Evolutionary conservation across 2,113 vertebrate species (phyloP).

Genomic region (Megalops atlanticus): DNA sequence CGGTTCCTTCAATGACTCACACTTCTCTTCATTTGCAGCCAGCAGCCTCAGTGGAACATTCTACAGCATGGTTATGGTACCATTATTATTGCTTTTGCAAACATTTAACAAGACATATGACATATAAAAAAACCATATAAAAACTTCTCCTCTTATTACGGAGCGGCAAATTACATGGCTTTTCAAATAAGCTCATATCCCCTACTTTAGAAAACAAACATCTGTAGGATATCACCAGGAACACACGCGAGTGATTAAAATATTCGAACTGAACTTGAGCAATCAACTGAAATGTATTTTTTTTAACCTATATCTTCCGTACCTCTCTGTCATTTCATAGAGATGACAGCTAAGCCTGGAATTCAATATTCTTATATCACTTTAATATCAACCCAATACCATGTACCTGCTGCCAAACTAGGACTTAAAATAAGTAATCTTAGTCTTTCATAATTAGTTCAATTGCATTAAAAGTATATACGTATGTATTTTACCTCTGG

Average conservation of each 20-base stretch:
- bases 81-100: background rate
- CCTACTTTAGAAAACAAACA: no score
- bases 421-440: conserved; percentile 8
- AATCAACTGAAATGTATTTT: no score
- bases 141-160: background rate
- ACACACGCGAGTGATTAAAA: no score
- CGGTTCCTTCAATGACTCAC: background rate
- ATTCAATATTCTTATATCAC: background rate
- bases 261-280: background rate
- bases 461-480: conserved; percentile 16
- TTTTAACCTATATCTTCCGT: background rate
- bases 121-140: background rate
- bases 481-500: conserved; percentile 15
- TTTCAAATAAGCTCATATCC: no score
- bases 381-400: background rate
- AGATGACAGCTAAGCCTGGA: background rate
- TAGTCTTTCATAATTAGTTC: conserved; percentile 20
- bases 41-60: background rate
- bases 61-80: background rate
- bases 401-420: background rate
- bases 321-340: background rate
- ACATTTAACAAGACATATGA: background rate
- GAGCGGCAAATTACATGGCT: no score
- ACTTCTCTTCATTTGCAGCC: background rate
- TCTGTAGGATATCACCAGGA: no score